Conservation (phyloP, 1,140 invertebrate species). For the Trypoxylus dichotomus region DNA sequence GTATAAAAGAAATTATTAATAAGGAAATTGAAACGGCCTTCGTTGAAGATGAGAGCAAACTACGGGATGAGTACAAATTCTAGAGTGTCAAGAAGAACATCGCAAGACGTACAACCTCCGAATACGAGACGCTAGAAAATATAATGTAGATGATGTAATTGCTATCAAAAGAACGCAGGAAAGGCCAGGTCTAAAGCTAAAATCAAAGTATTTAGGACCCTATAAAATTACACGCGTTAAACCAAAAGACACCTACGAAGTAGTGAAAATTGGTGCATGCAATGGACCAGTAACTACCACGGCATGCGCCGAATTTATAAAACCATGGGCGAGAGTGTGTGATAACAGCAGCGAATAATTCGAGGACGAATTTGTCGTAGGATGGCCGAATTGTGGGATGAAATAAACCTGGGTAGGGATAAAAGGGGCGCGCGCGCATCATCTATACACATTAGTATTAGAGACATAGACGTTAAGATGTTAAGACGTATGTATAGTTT, state of each 20-base stretch:
- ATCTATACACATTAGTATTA: too few species aligned
- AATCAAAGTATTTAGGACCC: too few species aligned
- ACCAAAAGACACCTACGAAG: too few species aligned
- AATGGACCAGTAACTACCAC: slow-evolving; percentile 37
- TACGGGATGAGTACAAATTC: slow-evolving; percentile 43
- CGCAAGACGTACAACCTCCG: slow-evolving; percentile 38
- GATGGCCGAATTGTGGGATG: slow-evolving; percentile 25
- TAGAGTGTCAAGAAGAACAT: slow-evolving; percentile 48
- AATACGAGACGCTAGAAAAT: slow-evolving; percentile 35
- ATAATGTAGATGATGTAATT: too few species aligned
- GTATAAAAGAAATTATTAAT: too few species aligned
- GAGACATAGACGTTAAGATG: too few species aligned
- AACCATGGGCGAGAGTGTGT: slow-evolving; percentile 41
- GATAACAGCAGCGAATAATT: slow-evolving; percentile 36
- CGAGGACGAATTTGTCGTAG: too few species aligned
- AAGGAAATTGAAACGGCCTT: too few species aligned
- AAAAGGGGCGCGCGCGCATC: not conserved
- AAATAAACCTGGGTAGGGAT: not conserved
- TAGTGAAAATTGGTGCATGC: too few species aligned
- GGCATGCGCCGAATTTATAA: slow-evolving; percentile 47
- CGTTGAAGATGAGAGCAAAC: slow-evolving; percentile 45
- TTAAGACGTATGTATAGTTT: too few species aligned
- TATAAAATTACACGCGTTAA: too few species aligned
- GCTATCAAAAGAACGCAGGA: slow-evolving; percentile 51
- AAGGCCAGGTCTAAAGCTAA: slow-evolving; percentile 45